These are phyloP conservation scores for Sebastes miniatus DNA, from an alignment of 2,797 vertebrate genomes.

Conservation along the genomic window DNA sequence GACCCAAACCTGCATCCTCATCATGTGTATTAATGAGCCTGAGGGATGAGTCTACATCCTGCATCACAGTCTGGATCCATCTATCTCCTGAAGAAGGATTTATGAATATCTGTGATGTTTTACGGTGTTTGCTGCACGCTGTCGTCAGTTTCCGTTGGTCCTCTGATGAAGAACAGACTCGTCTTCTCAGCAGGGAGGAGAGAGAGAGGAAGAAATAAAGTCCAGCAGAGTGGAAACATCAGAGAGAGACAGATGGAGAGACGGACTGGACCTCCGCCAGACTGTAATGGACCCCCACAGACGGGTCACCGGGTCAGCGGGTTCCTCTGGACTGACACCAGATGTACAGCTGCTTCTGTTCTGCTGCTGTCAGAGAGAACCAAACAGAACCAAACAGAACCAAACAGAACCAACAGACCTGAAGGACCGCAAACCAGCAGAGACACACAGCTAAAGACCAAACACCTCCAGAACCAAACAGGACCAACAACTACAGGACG, in stretches of 20 bases:
- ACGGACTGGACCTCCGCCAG: not conserved
- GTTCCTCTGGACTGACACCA: not conserved
- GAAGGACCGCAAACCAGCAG: not conserved
- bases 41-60: not conserved
- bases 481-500: not conserved
- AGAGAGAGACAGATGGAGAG: slow-evolving; percentile 1
- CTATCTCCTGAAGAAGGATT: too few relatives aligned
- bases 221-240: not conserved
- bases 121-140: not conserved
- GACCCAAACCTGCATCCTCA: not conserved
- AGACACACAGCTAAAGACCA: not conserved
- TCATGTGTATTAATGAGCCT: not conserved
- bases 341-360: slow-evolving; percentile 13
- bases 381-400: not conserved
- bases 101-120: not conserved
- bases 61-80: too few relatives aligned
- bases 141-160: not conserved
- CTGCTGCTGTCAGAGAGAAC: slow-evolving; percentile 1
- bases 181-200: not conserved
- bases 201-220: not conserved
- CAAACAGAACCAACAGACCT: not conserved
- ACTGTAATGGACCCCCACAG: not conserved
- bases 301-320: not conserved
- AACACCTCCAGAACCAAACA: not conserved
- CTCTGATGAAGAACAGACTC: not conserved